Conservation (phyloP, 2,888 invertebrate genomes). For the Loripinus fragilis region DNA sequence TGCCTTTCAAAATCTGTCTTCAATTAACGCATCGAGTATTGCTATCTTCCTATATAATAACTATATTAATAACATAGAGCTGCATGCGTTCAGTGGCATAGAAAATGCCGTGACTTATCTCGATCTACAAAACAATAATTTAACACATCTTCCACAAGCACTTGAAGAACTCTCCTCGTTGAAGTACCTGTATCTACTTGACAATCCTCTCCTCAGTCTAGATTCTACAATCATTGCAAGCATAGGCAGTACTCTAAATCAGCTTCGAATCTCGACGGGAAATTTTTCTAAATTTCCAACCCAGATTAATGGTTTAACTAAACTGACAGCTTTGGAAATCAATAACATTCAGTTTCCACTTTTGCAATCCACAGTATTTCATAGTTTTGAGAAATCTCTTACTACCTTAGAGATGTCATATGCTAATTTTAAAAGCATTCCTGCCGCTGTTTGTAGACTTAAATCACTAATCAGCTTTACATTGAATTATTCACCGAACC, state of each 20-base stretch:
- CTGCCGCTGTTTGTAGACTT: not conserved
- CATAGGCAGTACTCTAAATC: not conserved
- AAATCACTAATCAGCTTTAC: not conserved
- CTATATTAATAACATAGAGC: not conserved
- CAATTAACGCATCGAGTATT: too few species aligned
- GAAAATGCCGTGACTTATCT: not conserved
- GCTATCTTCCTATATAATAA: not conserved
- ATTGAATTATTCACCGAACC: not conserved
- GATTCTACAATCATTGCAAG: too few species aligned
- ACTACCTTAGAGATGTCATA: not conserved
- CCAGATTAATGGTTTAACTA: not conserved
- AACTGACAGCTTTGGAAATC: not conserved
- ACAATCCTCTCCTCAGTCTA: not conserved
- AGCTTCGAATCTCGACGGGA: not conserved
- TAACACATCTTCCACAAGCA: too few species aligned
- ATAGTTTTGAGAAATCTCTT: not conserved
- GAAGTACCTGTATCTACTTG: not conserved
- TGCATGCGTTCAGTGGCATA: not conserved
- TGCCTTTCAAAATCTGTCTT: too few species aligned
- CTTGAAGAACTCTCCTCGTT: not conserved
- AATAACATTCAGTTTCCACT: too few species aligned
- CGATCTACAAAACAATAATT: not conserved
- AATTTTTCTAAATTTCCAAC: not conserved
- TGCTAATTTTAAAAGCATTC: not conserved
- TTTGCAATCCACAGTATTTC: too few species aligned